Percentiles rank a stretch among this genome's conserved stretches.
Evolutionary conservation across 2,888 invertebrate genomes (phyloP).

Genomic region (Lithophane semibrunnea): DNA sequence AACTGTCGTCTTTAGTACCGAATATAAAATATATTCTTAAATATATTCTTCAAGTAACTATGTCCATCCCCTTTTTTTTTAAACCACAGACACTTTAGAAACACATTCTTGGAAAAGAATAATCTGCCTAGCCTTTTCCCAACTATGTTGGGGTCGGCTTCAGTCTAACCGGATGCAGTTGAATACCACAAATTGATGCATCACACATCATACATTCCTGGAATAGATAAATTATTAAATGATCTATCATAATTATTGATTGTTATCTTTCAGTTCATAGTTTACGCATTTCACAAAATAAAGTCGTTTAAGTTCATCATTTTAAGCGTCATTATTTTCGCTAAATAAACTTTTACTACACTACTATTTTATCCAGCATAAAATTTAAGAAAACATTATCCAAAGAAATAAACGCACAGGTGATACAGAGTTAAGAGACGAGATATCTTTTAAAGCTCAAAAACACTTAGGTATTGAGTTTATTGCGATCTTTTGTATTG

Average conservation of each 20-base stretch:
- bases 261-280: background rate
- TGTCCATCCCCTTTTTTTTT: background rate
- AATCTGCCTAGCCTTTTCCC: no score
- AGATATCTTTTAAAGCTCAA: background rate
- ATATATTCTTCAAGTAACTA: background rate
- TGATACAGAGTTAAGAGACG: background rate
- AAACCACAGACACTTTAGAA: background rate
- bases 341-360: conserved; percentile 9
- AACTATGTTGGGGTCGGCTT: no score
- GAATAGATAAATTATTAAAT: background rate
- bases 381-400: background rate
- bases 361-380: background rate
- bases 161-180: no score
- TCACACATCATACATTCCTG: background rate
- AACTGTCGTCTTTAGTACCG: background rate
- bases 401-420: conserved; percentile 8
- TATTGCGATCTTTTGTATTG: background rate
- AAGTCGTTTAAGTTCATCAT: background rate
- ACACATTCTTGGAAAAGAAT: background rate
- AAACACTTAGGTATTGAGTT: background rate
- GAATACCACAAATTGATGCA: no score
- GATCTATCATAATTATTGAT: background rate
- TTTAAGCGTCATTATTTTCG: background rate
- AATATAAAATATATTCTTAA: background rate
- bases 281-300: background rate